A percentile compares a stretch with the other conserved stretches of the same genome.
These are phyloP conservation scores for Ceyx erithaca DNA, from an alignment of 2,797 vertebrate species.

Conservation along the genomic window DNA sequence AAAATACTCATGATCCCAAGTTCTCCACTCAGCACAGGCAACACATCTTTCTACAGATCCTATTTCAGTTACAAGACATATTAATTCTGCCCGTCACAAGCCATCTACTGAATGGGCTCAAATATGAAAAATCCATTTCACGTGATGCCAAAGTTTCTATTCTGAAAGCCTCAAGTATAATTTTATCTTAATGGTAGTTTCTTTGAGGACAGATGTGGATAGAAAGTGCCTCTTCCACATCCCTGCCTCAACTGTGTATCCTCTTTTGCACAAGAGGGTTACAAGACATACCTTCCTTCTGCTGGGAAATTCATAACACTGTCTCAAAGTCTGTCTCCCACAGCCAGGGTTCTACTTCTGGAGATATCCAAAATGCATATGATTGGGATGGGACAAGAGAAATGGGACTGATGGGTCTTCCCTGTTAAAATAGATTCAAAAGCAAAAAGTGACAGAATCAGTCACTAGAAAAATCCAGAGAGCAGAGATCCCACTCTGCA, in stretches of 20 bases:
- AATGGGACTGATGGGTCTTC: background rate
- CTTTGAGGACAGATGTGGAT: background rate
- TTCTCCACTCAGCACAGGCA: background rate
- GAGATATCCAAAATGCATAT: background rate
- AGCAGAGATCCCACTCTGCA: background rate
- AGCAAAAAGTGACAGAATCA: background rate
- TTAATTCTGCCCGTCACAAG: background rate
- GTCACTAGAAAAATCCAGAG: background rate
- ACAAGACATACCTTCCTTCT: background rate
- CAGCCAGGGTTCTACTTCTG: background rate
- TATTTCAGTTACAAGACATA: background rate
- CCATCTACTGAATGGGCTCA: background rate
- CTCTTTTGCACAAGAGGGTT: background rate
- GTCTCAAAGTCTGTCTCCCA: background rate
- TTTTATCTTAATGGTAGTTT: background rate
- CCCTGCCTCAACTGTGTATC: background rate
- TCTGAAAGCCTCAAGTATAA: background rate
- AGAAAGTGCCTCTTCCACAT: background rate
- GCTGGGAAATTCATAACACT: background rate
- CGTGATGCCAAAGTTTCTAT: background rate
- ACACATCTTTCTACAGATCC: background rate
- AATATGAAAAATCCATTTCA: background rate
- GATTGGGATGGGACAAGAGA: background rate
- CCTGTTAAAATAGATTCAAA: background rate
- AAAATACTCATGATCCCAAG: background rate